Conservation (phyloP, 2,797 vertebrate species). For the Cuculus canorus region DNA sequence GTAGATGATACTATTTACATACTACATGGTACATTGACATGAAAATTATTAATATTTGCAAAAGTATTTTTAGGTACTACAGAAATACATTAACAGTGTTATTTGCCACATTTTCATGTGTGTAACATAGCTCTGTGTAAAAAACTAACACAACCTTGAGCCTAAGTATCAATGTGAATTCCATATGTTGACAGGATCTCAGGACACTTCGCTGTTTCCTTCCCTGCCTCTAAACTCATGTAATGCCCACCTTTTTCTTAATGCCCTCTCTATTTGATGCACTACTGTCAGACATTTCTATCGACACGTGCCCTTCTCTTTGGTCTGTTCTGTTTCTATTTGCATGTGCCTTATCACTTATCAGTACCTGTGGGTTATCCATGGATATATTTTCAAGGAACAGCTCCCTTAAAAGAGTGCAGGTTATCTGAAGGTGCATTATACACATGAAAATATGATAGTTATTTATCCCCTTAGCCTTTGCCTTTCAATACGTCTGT, state of each 20-base stretch:
- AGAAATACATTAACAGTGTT: neutral
- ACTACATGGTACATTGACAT: neutral
- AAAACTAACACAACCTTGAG: neutral
- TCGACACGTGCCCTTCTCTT: neutral
- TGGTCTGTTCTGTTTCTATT: neutral
- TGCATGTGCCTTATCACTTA: neutral
- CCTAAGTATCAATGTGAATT: neutral
- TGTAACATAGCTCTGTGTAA: neutral
- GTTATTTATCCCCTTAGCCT: neutral
- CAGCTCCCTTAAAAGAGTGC: neutral
- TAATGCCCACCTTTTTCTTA: neutral
- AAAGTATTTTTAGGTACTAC: neutral
- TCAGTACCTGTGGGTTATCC: neutral
- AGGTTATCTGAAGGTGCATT: neutral
- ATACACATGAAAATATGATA: neutral
- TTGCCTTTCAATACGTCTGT: neutral
- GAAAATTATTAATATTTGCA: neutral
- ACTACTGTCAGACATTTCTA: neutral
- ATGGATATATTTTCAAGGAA: neutral
- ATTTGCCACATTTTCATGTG: neutral
- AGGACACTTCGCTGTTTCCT: neutral
- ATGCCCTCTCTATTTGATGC: accelerated
- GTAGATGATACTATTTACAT: neutral
- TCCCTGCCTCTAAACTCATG: neutral
- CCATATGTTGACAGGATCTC: neutral